phyloP scores from a whole-genome alignment of 1,140 invertebrate species.

The Ridgeia piscesae region DNA sequence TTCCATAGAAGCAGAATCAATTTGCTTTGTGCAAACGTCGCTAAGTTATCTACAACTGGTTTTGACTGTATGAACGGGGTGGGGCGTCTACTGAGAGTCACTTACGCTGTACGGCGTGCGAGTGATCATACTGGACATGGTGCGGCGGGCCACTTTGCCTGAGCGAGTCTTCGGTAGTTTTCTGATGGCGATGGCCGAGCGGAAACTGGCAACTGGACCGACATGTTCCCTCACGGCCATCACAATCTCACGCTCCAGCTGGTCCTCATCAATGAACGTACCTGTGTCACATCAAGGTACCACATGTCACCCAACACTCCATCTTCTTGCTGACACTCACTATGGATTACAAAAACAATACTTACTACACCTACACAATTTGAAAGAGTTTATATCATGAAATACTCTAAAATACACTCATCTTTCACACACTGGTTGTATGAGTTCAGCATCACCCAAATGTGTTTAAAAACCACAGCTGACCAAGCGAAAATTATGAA shows the following conservation, averaged over 20 bases:
- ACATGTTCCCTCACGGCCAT: conserved; percentile 74
- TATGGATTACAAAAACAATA: too few species aligned
- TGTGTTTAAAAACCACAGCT: too few species aligned
- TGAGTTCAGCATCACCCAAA: too few species aligned
- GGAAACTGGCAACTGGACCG: conserved; percentile 87
- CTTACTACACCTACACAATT: too few species aligned
- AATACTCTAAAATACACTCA: too few species aligned
- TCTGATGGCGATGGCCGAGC: conserved; percentile 72
- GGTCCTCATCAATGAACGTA: conserved; percentile 34
- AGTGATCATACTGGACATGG: conserved; percentile 78
- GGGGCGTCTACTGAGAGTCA: neutral
- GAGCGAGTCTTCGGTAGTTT: conserved; percentile 77
- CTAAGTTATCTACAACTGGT: neutral
- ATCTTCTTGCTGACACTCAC: too few species aligned
- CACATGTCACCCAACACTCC: too few species aligned
- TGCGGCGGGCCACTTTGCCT: conserved; percentile 82
- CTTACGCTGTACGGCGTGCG: conserved; percentile 73
- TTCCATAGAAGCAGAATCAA: too few species aligned
- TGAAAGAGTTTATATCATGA: too few species aligned
- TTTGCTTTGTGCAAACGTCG: too few species aligned
- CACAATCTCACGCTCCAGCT: conserved; percentile 53
- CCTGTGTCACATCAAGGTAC: conserved; percentile 33
- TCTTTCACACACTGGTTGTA: too few species aligned
- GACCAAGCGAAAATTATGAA: too few species aligned
- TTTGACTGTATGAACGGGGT: neutral